These are phyloP conservation scores for Notoglanidium macrostoma DNA, from an alignment of 2,797 vertebrate genomes.

Conservation along the genomic window DNA sequence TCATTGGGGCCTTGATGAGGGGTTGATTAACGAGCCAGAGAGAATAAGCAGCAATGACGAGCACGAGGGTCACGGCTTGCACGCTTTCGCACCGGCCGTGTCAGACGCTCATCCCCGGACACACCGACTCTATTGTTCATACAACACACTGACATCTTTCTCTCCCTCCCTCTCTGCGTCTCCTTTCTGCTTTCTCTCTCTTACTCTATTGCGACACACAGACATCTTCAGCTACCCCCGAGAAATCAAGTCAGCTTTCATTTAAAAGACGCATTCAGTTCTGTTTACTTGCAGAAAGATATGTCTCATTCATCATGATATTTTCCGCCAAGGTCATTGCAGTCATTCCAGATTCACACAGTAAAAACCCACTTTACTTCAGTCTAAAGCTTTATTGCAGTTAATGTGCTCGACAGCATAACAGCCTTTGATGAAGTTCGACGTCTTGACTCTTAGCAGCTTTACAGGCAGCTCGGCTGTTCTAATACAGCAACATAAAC, in stretches of 20 bases:
- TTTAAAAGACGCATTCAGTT: neutral
- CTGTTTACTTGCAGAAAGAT: neutral
- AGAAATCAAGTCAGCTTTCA: neutral
- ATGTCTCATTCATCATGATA: constrained; percentile 4
- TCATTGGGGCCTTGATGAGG: constrained; percentile 34
- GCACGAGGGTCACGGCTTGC: neutral
- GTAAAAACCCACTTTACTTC: constrained; percentile 2
- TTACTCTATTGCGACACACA: neutral
- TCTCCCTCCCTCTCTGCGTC: neutral
- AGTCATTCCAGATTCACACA: neutral
- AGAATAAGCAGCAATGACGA: constrained; percentile 5
- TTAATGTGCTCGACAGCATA: neutral
- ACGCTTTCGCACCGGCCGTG: constrained; percentile 39
- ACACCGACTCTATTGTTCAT: constrained; percentile 50
- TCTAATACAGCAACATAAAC: constrained; percentile 8
- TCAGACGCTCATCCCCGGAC: constrained; percentile 38
- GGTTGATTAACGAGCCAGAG: constrained; percentile 23
- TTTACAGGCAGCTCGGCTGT: neutral
- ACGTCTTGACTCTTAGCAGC: too few relatives aligned
- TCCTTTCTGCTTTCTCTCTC: neutral
- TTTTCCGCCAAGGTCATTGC: constrained; percentile 1
- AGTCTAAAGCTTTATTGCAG: neutral
- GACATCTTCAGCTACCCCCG: neutral
- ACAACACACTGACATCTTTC: constrained; percentile 44
- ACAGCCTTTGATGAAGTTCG: neutral